A percentile compares a stretch with the other conserved stretches of the same genome.
These are phyloP conservation scores for Asobara japonica DNA, from an alignment of 1,140 invertebrate genomes.

Conservation along the genomic window DNA sequence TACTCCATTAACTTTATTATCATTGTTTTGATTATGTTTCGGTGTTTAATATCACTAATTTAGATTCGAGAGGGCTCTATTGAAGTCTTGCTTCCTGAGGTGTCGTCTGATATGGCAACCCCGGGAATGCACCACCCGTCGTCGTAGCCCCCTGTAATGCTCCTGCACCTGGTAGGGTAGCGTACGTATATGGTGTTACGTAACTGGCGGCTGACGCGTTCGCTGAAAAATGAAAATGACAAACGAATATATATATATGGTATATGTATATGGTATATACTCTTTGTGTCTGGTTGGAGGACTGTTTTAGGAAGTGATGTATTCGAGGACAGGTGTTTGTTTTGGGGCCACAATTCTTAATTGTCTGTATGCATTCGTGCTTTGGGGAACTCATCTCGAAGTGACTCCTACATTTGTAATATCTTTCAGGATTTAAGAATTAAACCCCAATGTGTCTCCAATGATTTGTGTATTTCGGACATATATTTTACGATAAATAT, in stretches of 20 bases:
- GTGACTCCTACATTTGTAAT: no score
- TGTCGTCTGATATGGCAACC: conserved; percentile 72
- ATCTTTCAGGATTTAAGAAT: no score
- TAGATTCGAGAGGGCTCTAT: conserved; percentile 46
- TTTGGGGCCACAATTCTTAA: no score
- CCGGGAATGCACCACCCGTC: conserved; percentile 68
- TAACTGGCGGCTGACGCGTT: conserved; percentile 73
- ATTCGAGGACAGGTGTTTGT: no score
- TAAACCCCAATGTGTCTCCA: no score
- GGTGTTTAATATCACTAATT: background rate
- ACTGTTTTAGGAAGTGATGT: no score
- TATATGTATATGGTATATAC: no score
- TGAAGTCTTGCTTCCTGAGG: conserved; percentile 72
- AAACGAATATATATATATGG: conserved; percentile 9
- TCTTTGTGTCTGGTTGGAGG: no score
- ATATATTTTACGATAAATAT: no score
- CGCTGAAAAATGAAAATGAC: conserved; percentile 50
- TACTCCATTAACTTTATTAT: background rate
- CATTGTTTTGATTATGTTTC: background rate
- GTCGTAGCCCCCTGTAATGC: conserved; percentile 67
- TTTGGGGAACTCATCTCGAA: no score
- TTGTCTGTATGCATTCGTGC: no score
- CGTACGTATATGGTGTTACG: conserved; percentile 77
- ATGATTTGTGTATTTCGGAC: no score
- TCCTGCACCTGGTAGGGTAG: conserved; percentile 70